Conservation (phyloP, 2,113 vertebrate genomes). For the Forbesichthys papilliferus region DNA sequence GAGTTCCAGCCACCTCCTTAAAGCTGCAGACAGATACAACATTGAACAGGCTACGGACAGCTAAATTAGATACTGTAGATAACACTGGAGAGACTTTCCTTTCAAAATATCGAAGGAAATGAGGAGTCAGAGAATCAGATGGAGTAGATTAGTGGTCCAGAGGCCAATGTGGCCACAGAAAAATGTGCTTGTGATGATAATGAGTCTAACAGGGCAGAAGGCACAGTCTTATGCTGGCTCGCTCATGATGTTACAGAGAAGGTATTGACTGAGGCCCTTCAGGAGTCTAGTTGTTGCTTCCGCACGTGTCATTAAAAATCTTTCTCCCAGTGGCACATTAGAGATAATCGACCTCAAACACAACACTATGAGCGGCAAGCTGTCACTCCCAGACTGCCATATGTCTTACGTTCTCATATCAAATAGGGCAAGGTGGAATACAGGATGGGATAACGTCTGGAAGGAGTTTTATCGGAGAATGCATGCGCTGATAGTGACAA, state of each 20-base stretch:
- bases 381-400: too few species aligned
- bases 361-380: background rate
- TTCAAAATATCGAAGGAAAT: slow-evolving; percentile 61
- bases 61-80: slow-evolving; percentile 75
- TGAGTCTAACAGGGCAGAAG: slow-evolving; percentile 71
- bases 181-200: slow-evolving; percentile 74
- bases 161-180: slow-evolving; percentile 59
- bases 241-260: slow-evolving; percentile 58
- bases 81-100: slow-evolving; percentile 62
- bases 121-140: slow-evolving; percentile 69
- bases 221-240: slow-evolving; percentile 40
- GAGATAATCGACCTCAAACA: slow-evolving; percentile 46
- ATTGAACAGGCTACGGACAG: slow-evolving; percentile 56
- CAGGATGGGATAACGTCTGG: slow-evolving; percentile 31
- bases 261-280: slow-evolving; percentile 59
- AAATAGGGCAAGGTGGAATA: slow-evolving; percentile 31
- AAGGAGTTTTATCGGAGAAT: slow-evolving; percentile 42
- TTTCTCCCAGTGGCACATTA: slow-evolving; percentile 35
- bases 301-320: slow-evolving; percentile 34
- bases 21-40: slow-evolving; percentile 45
- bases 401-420: slow-evolving; percentile 31
- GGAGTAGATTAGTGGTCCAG: slow-evolving; percentile 63
- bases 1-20: slow-evolving; percentile 37
- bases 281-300: slow-evolving; percentile 61
- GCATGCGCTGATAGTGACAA: slow-evolving; percentile 27